Evolutionary conservation across 1,140 invertebrate species (phyloP).

Genomic region (Matsumurasca onukii): DNA sequence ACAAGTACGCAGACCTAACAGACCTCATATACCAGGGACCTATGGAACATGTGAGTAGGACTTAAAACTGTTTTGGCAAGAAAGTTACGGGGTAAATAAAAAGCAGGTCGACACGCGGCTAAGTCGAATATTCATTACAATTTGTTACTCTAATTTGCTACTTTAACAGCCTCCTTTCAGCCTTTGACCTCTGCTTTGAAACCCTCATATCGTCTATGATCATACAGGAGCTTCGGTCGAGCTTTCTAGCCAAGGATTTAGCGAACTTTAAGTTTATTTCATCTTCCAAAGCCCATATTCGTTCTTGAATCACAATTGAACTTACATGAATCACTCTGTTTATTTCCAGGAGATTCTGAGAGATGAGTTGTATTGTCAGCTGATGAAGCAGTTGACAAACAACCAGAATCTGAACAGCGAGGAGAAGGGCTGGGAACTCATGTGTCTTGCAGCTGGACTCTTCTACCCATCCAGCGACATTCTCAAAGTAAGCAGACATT

Average conservation of each 20-base stretch:
- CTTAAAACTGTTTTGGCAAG: background rate
- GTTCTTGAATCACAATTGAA: too few relatives aligned
- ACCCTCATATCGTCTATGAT: too few relatives aligned
- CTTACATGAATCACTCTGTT: too few relatives aligned
- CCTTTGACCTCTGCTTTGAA: too few relatives aligned
- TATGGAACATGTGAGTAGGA: conserved; percentile 66
- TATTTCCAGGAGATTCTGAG: conserved; percentile 77
- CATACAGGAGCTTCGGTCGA: too few relatives aligned
- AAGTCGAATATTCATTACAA: too few relatives aligned
- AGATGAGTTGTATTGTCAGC: conserved; percentile 93
- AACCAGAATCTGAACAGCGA: conserved; percentile 81
- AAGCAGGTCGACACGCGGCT: too few relatives aligned
- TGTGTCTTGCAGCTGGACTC: conserved; percentile 87
- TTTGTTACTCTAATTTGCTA: too few relatives aligned
- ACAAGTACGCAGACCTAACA: conserved; percentile 70
- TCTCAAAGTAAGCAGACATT: conserved; percentile 52
- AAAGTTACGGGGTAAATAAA: background rate
- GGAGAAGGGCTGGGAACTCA: conserved; percentile 89
- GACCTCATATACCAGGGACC: conserved; percentile 86
- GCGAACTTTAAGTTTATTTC: too few relatives aligned
- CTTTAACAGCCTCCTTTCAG: too few relatives aligned
- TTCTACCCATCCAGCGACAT: conserved; percentile 63
- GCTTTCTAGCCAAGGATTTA: too few relatives aligned
- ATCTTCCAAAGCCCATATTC: too few relatives aligned
- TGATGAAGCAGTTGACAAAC: conserved; percentile 91